These are phyloP conservation scores for Sinella curviseta DNA, from an alignment of 1,140 invertebrate genomes.

Conservation along the genomic window DNA sequence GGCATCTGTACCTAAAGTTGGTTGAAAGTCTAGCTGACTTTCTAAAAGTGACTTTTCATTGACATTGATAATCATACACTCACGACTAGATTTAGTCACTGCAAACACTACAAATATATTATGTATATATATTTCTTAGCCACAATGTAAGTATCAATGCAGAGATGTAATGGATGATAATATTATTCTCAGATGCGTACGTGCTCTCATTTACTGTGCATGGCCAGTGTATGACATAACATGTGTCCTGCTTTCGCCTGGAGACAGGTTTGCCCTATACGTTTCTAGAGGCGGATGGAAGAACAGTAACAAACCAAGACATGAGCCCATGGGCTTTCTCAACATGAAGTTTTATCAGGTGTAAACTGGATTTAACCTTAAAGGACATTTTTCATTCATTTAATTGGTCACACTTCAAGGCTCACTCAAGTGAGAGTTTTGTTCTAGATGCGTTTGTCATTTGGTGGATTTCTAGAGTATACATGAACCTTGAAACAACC, in stretches of 20 bases:
- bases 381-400: too few species aligned
- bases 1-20: background rate
- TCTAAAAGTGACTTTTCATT: slow-evolving; percentile 1
- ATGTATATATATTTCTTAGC: too few species aligned
- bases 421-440: too few species aligned
- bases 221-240: background rate
- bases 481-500: too few species aligned
- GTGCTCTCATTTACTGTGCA: background rate
- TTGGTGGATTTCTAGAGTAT: too few species aligned
- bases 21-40: background rate
- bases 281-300: background rate
- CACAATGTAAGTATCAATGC: too few species aligned
- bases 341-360: too few species aligned
- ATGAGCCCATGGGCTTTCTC: background rate
- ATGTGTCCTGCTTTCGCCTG: background rate
- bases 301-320: background rate
- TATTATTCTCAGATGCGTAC: background rate
- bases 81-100: background rate
- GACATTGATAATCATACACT: background rate
- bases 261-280: background rate
- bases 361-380: too few species aligned
- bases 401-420: too few species aligned
- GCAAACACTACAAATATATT: background rate
- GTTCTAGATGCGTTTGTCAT: too few species aligned
- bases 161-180: background rate